phyloP scores from a whole-genome alignment of 2,113 vertebrate species.

The Helogale parvula region DNA sequence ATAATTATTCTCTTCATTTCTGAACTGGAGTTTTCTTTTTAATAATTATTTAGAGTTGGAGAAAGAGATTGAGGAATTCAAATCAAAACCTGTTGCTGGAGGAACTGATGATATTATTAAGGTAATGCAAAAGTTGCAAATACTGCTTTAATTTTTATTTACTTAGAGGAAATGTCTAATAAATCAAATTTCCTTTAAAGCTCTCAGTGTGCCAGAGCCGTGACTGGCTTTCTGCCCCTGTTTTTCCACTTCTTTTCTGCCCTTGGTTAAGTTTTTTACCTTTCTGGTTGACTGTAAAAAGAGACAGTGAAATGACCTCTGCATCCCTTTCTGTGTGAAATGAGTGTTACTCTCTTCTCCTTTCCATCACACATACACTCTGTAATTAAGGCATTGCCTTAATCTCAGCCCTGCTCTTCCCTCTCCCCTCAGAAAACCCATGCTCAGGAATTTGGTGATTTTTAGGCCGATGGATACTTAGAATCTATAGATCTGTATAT shows the following conservation, averaged over 20 bases:
- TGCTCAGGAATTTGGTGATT: background rate
- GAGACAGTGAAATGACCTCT: background rate
- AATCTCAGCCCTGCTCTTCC: background rate
- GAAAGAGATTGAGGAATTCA: slow-evolving; percentile 91
- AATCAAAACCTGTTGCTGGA: slow-evolving; percentile 83
- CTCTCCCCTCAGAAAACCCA: background rate
- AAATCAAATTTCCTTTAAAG: background rate
- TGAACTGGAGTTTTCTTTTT: slow-evolving; percentile 38
- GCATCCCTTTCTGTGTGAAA: background rate
- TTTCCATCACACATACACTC: background rate
- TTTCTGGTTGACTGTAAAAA: background rate
- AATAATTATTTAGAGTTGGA: slow-evolving; percentile 90
- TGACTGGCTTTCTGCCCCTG: background rate
- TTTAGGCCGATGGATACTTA: background rate
- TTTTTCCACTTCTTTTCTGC: background rate
- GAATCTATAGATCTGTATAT: background rate
- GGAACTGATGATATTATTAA: slow-evolving; percentile 91
- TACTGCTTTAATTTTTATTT: slow-evolving; percentile 30
- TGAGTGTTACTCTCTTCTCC: background rate
- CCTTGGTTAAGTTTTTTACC: background rate
- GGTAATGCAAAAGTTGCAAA: slow-evolving; percentile 84
- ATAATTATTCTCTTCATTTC: slow-evolving; percentile 46
- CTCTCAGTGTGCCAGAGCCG: background rate
- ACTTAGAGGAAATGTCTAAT: background rate
- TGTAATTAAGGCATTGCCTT: background rate